A percentile compares a stretch with the other conserved stretches of the same genome.
Conservation (phyloP, 2,113 vertebrate genomes). For the Anolis carolinensis region DNA sequence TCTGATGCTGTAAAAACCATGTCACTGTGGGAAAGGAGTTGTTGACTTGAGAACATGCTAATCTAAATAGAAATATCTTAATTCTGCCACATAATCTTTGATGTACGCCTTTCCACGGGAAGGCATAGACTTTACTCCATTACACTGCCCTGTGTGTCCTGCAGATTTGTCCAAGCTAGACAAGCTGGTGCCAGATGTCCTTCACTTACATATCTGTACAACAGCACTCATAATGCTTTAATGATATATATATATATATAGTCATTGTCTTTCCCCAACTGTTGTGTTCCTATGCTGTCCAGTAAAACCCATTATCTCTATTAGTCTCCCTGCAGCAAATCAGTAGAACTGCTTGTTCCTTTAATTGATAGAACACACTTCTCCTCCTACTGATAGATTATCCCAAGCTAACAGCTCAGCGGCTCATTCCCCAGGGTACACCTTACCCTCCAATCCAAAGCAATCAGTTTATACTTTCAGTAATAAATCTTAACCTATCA, state of each 20-base stretch:
- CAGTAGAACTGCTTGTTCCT: slow-evolving; percentile 80
- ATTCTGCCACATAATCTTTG: slow-evolving; percentile 55
- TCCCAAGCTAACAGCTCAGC: slow-evolving; percentile 76
- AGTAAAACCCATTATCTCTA: slow-evolving; percentile 83
- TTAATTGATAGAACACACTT: slow-evolving; percentile 81
- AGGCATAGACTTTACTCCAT: slow-evolving; percentile 45
- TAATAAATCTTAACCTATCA: slow-evolving; percentile 80
- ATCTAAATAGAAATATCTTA: slow-evolving; percentile 41
- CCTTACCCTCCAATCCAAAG: slow-evolving; percentile 67
- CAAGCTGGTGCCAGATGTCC: slow-evolving; percentile 58
- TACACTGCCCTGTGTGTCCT: slow-evolving; percentile 43
- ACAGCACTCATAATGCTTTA: slow-evolving; percentile 68
- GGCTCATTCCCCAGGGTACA: slow-evolving; percentile 69
- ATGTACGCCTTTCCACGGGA: slow-evolving; percentile 36
- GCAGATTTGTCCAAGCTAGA: slow-evolving; percentile 56
- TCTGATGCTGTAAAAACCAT: neutral
- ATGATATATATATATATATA: slow-evolving; percentile 77
- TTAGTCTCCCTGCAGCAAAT: slow-evolving; percentile 81
- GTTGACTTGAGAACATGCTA: slow-evolving; percentile 39
- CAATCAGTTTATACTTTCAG: slow-evolving; percentile 68
- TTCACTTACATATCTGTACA: slow-evolving; percentile 32
- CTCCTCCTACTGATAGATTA: slow-evolving; percentile 80
- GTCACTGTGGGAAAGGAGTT: fast-evolving
- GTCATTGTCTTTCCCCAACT: slow-evolving; percentile 65
- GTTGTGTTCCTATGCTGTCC: slow-evolving; percentile 71